Evolutionary conservation across 1,140 invertebrate species (phyloP).

Genomic region (Drosophila tropicalis): DNA sequence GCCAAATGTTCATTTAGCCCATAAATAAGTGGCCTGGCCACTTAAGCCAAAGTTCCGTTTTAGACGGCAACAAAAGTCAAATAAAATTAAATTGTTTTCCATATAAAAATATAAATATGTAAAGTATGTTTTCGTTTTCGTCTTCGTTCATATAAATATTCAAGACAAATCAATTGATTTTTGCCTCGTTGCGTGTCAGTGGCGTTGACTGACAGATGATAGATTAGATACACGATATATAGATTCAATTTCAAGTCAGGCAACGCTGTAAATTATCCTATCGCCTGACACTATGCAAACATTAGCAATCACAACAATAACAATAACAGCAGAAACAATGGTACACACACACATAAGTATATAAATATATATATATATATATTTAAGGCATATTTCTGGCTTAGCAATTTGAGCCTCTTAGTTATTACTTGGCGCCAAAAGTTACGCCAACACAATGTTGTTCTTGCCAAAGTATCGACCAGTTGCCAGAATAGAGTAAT

Average conservation of each 20-base stretch:
- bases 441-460: conserved; percentile 1
- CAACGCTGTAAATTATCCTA: conserved; percentile 32
- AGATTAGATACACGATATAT: conserved; percentile 2
- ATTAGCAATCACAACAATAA: conserved; percentile 18
- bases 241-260: conserved; percentile 10
- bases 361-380: no score
- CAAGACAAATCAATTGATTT: conserved; percentile 37
- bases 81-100: conserved; percentile 59
- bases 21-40: conserved; percentile 48
- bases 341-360: no score
- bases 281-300: conserved; percentile 35
- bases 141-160: conserved; percentile 46
- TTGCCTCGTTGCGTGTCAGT: conserved; percentile 15
- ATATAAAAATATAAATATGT: conserved; percentile 25
- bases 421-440: conserved; percentile 6
- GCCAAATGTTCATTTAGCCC: conserved; percentile 56
- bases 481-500: conserved; percentile 4
- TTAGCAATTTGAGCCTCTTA: conserved; percentile 3
- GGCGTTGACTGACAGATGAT: conserved; percentile 7
- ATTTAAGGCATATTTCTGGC: conserved; percentile 10
- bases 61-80: conserved; percentile 55
- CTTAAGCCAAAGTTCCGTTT: conserved; percentile 46
- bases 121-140: conserved; percentile 25
- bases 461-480: conserved; percentile 8
- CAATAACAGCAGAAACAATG: neutral